phyloP scores from a whole-genome alignment of 2,888 invertebrate species.

The Adineta ricciae region DNA sequence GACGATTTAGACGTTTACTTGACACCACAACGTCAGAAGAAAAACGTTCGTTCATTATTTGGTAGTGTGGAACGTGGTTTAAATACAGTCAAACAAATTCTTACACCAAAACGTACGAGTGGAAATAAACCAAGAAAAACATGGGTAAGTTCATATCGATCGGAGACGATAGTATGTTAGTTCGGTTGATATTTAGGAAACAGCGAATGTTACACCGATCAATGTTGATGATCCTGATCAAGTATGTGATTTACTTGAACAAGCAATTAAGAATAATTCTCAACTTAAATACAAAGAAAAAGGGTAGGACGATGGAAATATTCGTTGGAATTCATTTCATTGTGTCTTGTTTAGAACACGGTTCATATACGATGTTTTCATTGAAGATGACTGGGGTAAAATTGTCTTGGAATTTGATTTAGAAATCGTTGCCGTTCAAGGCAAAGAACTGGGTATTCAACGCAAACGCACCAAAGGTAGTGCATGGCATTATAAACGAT shows the following conservation, averaged over 20 bases:
- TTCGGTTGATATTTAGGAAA: too few relatives aligned
- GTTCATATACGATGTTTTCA: conserved; percentile 36
- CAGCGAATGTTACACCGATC: background rate
- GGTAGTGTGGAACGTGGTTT: conserved; percentile 63
- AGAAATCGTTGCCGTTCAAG: conserved; percentile 56
- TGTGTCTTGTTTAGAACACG: background rate
- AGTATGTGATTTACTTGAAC: conserved; percentile 8
- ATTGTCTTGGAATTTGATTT: conserved; percentile 61
- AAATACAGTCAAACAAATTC: conserved; percentile 59
- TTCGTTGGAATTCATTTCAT: background rate
- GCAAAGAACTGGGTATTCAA: conserved; percentile 56
- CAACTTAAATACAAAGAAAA: conserved; percentile 19
- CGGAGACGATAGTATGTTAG: too few relatives aligned
- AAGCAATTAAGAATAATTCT: conserved; percentile 7
- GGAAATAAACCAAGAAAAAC: conserved; percentile 47
- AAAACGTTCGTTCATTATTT: conserved; percentile 51
- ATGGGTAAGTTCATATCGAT: conserved; percentile 40
- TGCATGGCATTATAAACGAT: conserved; percentile 67
- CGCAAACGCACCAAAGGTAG: conserved; percentile 67
- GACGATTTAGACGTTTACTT: conserved; percentile 4
- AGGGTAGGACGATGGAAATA: background rate
- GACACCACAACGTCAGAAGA: conserved; percentile 21
- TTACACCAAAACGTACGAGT: conserved; percentile 57
- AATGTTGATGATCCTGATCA: background rate
- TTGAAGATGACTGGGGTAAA: conserved; percentile 53